Evolutionary conservation across 2,113 vertebrate species (phyloP).

Genomic region (Nycticebus coucang): DNA sequence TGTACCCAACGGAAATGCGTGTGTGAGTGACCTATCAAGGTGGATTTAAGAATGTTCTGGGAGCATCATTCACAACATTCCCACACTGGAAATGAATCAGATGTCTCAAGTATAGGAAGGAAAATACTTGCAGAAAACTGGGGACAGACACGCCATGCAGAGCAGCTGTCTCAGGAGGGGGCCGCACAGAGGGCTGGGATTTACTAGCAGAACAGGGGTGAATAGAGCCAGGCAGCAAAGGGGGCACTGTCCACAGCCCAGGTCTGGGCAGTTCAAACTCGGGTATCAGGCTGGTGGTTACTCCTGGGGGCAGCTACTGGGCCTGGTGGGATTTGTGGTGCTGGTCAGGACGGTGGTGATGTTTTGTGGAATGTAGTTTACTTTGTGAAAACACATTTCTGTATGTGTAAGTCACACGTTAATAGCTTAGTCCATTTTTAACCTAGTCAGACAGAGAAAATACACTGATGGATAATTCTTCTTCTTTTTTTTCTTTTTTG

Average conservation of each 20-base stretch:
- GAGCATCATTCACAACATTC: neutral
- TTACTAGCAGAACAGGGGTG: too few species aligned
- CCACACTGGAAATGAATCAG: too few species aligned
- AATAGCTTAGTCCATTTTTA: neutral
- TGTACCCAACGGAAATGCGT: neutral
- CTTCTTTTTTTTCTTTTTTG: too few species aligned
- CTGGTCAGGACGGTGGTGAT: neutral
- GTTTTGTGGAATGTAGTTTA: neutral
- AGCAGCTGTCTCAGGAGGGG: too few species aligned
- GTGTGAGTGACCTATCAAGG: neutral
- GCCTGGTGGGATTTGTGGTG: too few species aligned
- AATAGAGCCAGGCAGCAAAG: neutral
- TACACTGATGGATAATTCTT: neutral
- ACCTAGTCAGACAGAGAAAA: neutral
- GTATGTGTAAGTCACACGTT: neutral
- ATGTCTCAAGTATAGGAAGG: neutral
- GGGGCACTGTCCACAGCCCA: rapidly evolving
- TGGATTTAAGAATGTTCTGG: neutral
- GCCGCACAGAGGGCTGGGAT: too few species aligned
- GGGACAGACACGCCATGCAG: too few species aligned
- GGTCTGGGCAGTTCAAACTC: too few species aligned
- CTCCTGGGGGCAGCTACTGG: rapidly evolving
- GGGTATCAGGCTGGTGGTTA: neutral
- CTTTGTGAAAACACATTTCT: neutral
- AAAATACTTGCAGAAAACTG: too few species aligned